A percentile compares a stretch with the other conserved stretches of the same genome.
Conservation (phyloP, 2,888 invertebrate species). For the Drosophila atroscutellata region DNA sequence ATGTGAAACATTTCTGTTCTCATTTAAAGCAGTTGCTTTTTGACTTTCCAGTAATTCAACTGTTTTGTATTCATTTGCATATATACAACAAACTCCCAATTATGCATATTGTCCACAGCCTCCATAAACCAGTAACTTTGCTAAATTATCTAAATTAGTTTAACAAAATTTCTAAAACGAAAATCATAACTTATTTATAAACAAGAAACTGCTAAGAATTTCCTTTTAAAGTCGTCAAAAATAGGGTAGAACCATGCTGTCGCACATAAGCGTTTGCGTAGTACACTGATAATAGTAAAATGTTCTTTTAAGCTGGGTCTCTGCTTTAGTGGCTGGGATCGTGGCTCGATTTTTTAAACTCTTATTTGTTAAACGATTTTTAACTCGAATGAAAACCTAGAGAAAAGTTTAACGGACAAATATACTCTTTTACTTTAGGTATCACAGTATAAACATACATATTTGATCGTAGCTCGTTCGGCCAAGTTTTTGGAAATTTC, state of each 20-base stretch:
- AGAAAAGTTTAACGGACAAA: neutral
- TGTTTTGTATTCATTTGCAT: neutral
- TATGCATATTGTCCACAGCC: neutral
- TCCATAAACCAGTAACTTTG: neutral
- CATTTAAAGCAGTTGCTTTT: neutral
- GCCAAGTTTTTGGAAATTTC: conserved; percentile 11
- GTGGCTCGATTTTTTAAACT: neutral
- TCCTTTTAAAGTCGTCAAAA: neutral
- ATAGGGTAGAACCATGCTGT: neutral
- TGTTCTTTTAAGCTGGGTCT: neutral
- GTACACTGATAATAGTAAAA: neutral
- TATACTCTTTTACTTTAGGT: neutral
- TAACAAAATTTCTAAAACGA: neutral
- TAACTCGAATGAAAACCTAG: neutral
- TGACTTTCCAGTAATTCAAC: neutral
- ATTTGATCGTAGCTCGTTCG: neutral
- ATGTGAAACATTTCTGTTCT: neutral
- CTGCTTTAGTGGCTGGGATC: too few species aligned
- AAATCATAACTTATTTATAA: too few species aligned
- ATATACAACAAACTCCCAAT: neutral
- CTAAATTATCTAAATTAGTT: neutral
- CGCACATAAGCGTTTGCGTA: neutral
- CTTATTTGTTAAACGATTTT: neutral
- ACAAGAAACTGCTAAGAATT: neutral
- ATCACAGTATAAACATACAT: neutral